Base-by-base conservation (phyloP, 1,140 invertebrate genomes). In the Luehdorfia chinensis region DNA sequence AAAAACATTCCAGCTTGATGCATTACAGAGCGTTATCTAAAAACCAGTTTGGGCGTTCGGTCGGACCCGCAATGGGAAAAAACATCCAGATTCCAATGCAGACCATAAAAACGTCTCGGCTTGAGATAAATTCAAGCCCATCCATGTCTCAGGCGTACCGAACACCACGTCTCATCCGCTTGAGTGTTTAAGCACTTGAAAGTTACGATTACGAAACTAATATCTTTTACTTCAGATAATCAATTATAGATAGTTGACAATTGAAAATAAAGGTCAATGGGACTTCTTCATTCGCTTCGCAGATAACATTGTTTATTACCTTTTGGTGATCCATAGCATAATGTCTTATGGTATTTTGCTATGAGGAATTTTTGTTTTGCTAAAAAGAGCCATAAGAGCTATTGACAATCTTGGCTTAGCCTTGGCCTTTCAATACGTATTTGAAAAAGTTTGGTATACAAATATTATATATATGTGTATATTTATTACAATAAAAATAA, bases 21-120 rank as follows among this genome's bases (percentile, higher is more conserved):
- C 79, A 84, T 86, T 86, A 75, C 73, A 57, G 73, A 69, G 73
- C 83, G 72, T 75, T 84, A 84, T 86, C 83, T 80, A 80, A 83
- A 85, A 86, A 83, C 83, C 79, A 76, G 77, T 84, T 86, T 77
- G 66, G 72, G 63, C 63, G 65, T 79, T 70, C 72, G 68, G 75
- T 70, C 68, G 72, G 69, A 56, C 67, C 67, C 59, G 66, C 65
- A 64, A 72, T 78, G 74, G 75, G 71, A 83, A 86, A 86, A 85
- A 85, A 78, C 63, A 76, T 56, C 75, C 75, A 84, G 76, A 86
- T 84, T 84, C 79, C 79, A 64, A 84, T 76, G 79, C 68, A 67
- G 66, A 74, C 76, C 75, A 86, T 81, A 86, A 86, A 86, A 86
- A 86, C 75, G 61, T 72, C 65, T 76, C 62, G 63, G 68, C 56